Evolutionary conservation across 2,888 invertebrate species (phyloP).

Genomic region (Linyphia triangularis): DNA sequence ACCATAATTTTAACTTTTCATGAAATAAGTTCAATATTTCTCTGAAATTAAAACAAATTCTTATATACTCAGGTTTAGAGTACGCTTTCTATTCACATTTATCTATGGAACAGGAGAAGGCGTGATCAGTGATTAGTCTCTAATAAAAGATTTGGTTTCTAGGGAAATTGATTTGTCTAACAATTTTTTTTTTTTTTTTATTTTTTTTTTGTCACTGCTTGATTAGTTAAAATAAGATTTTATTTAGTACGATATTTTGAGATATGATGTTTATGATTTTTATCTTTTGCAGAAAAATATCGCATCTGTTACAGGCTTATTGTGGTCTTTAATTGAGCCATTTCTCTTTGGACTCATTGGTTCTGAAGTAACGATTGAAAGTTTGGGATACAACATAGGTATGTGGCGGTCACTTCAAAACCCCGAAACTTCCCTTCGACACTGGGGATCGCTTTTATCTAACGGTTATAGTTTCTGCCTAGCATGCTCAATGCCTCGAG

Average conservation of each 20-base stretch:
- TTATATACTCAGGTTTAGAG: not conserved
- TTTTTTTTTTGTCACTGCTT: no score
- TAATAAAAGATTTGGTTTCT: not conserved
- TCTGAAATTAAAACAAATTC: no score
- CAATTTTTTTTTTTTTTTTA: not conserved
- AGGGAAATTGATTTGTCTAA: not conserved
- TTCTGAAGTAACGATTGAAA: constrained; percentile 81
- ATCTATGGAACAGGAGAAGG: no score
- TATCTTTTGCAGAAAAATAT: constrained; percentile 33
- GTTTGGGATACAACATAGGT: constrained; percentile 55
- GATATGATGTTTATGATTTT: not conserved
- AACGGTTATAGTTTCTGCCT: no score
- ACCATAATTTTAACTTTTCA: no score
- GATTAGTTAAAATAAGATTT: not conserved
- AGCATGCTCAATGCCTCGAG: no score
- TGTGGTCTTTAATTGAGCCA: constrained; percentile 81
- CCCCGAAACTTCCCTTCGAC: no score
- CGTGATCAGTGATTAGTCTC: not conserved
- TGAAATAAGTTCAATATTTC: no score
- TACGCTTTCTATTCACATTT: not conserved
- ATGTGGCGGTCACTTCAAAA: no score
- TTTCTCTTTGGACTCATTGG: constrained; percentile 81
- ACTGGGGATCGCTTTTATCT: no score
- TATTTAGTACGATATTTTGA: not conserved
- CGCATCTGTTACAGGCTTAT: constrained; percentile 33